Evolutionary conservation across 2,888 invertebrate genomes (phyloP), one percentile per base, ranked within the genome.

Genomic region (Anoplius nigerrimus): DNA sequence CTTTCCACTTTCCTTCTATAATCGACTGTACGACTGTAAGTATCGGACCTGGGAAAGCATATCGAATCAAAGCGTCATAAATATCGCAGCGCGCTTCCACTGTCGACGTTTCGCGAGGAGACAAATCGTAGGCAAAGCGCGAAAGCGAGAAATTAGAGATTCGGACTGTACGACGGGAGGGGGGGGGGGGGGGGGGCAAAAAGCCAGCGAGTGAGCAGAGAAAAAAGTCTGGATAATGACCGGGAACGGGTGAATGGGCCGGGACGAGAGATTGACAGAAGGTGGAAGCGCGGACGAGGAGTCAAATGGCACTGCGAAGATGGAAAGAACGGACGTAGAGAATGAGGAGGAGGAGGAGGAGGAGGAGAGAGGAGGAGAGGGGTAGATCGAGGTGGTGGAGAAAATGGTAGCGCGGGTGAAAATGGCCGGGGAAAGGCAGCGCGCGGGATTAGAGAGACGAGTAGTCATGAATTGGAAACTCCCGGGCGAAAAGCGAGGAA

Each of bases 401-500:
- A 52, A 34, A 53, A 53, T 43, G 20, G 15, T n/a, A 2, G 55
- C 34, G 24, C 45, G 22, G 42, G 51, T 34, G 58, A 27, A 53
- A 53, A 27, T 45, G 27, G 56, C 22, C 57, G 48, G 53, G 62
- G 20, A 43, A 54, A 21, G 54, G 57, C 52, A 27, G 55, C 62
- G 75, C 8, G 16, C 53, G 55, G 24, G 15, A 16, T 13, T n/a
- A 57, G 45, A 54, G 43, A 43, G 42, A 52, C 58, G 51, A 18
- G 58, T 27, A 48, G 64, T 69, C 53, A 69, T 54, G 62, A 68
- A 78, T 70, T 66, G 72, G 54, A 75, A 78, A 73, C 52, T 69
- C 51, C 62, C 43, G 51, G 27, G 48, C 63, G 75, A 62, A 66
- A 68, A 64, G 68, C 62, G 66, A 59, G 64, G 66, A 79, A 67